phyloP scores from a whole-genome alignment of 2,888 invertebrate genomes.

The Ennomos fuscantarius region DNA sequence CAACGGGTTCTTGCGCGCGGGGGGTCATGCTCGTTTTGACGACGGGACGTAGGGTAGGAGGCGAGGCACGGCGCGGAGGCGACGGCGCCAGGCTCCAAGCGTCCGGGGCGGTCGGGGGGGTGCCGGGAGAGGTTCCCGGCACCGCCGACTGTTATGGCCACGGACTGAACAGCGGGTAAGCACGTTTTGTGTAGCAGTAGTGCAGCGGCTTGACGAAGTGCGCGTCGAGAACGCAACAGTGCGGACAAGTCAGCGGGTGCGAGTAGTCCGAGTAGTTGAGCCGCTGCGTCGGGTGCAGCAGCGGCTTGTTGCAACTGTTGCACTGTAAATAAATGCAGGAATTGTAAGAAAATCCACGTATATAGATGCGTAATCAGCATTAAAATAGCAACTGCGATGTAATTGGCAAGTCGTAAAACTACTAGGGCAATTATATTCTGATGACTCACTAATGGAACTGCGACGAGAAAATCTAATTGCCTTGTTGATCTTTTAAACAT shows the following conservation, averaged over 20 bases:
- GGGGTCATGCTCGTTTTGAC: slow-evolving; percentile 82
- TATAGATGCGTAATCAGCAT: background rate
- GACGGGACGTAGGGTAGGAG: slow-evolving; percentile 77
- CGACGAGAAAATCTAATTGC: too few species aligned
- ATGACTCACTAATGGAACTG: too few species aligned
- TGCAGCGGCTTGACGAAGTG: slow-evolving; percentile 97
- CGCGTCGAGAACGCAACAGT: slow-evolving; percentile 95
- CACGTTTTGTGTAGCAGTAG: slow-evolving; percentile 92
- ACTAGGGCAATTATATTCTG: too few species aligned
- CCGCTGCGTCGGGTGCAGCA: slow-evolving; percentile 94
- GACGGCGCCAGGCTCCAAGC: slow-evolving; percentile 71
- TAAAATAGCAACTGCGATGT: too few species aligned
- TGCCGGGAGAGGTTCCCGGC: slow-evolving; percentile 86
- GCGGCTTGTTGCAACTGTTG: slow-evolving; percentile 95
- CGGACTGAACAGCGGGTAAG: slow-evolving; percentile 88
- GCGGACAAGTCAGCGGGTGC: slow-evolving; percentile 95
- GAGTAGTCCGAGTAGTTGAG: slow-evolving; percentile 98
- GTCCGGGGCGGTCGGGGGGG: slow-evolving; percentile 68
- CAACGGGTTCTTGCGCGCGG: slow-evolving; percentile 54
- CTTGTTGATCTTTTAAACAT: too few species aligned
- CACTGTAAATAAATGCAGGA: too few species aligned
- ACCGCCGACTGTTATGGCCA: slow-evolving; percentile 95
- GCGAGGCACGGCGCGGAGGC: slow-evolving; percentile 74
- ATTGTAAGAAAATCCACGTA: slow-evolving; percentile 49
- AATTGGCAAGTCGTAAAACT: too few species aligned